Evolutionary conservation across 2,888 invertebrate genomes (phyloP).

Genomic region (Tachystola acroxantha): DNA sequence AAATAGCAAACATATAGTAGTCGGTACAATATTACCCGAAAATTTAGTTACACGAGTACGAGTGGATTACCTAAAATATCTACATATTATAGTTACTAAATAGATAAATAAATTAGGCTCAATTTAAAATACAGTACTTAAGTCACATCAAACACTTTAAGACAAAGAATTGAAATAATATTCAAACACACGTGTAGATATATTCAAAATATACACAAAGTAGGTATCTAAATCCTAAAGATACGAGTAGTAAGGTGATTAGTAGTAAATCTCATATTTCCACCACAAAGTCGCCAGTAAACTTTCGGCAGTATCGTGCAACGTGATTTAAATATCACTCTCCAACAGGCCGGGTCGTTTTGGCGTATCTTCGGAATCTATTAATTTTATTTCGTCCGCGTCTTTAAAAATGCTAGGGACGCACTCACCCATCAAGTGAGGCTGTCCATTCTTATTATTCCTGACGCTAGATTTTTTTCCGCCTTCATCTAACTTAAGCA

Average conservation of each 20-base stretch:
- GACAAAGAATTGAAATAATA: constrained; percentile 17
- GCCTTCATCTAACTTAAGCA: constrained; percentile 44
- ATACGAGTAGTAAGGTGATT: neutral
- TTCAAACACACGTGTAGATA: constrained; percentile 14
- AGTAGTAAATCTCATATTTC: neutral
- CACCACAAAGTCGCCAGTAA: neutral
- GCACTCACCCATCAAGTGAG: constrained; percentile 41
- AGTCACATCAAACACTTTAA: constrained; percentile 23
- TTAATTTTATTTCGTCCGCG: constrained; percentile 57
- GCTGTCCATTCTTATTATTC: constrained; percentile 34
- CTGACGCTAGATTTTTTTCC: constrained; percentile 19
- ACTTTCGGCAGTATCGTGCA: constrained; percentile 13
- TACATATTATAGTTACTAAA: neutral
- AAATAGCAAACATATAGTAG: constrained; percentile 15
- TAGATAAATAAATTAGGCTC: constrained; percentile 27
- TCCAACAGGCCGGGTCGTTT: constrained; percentile 59
- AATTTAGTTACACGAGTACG: no score
- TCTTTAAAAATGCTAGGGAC: constrained; percentile 29
- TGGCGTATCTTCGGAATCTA: constrained; percentile 51
- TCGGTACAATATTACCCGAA: no score
- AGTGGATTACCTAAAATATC: no score
- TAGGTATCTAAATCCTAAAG: neutral
- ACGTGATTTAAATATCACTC: constrained; percentile 68
- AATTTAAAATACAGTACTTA: constrained; percentile 25
- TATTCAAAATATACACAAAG: neutral